Percentiles rank a stretch among this genome's conserved stretches.
phyloP scores from a whole-genome alignment of 1,140 invertebrate species.

The Nixonia krombeini region DNA sequence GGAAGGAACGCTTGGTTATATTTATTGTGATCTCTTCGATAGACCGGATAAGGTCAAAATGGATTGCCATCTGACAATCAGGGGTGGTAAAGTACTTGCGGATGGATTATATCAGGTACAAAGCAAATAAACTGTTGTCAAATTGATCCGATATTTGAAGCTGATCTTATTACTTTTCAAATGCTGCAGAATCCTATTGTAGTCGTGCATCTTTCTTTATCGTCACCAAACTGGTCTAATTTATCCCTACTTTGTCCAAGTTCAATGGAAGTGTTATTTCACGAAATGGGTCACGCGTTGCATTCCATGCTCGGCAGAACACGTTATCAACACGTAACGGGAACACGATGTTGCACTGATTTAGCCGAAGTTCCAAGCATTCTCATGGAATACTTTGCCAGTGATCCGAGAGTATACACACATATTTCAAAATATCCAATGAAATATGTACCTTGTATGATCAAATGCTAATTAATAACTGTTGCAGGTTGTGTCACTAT shows the following conservation, averaged over 20 bases:
- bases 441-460: background rate
- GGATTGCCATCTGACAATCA: constrained; percentile 99
- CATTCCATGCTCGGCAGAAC: constrained; percentile 98
- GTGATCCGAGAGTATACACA: constrained; percentile 82
- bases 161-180: no score
- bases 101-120: constrained; percentile 88
- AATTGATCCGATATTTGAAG: no score
- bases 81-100: constrained; percentile 85
- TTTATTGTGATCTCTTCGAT: constrained; percentile 98
- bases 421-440: background rate
- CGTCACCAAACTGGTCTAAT: constrained; percentile 79
- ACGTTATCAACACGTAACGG: constrained; percentile 96
- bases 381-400: constrained; percentile 98
- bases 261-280: constrained; percentile 96
- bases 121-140: constrained; percentile 2
- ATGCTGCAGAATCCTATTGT: constrained; percentile 90
- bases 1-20: constrained; percentile 89
- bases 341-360: constrained; percentile 96
- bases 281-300: constrained; percentile 99
- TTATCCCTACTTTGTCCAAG: constrained; percentile 87
- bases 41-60: constrained; percentile 91
- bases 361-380: constrained; percentile 99
- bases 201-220: constrained; percentile 93
- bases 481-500: constrained; percentile 83
- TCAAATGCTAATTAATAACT: constrained; percentile 6